A percentile compares a stretch with the other conserved stretches of the same genome.
Evolutionary conservation across 2,888 invertebrate genomes (phyloP).

Genomic region (Apamea sordens): DNA sequence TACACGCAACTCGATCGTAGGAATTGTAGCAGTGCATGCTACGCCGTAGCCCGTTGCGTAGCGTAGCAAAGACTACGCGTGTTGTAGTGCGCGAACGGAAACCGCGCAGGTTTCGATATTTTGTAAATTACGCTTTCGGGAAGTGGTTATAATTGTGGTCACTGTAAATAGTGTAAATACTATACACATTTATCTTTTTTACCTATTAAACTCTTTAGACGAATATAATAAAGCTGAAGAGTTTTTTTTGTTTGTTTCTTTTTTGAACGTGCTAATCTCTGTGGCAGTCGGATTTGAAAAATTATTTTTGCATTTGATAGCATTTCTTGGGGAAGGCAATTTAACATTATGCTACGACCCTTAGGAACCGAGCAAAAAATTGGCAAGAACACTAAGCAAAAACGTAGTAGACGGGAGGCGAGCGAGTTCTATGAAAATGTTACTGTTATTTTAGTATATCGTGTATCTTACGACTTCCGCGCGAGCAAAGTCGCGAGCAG

Average conservation of each 20-base stretch:
- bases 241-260: neutral
- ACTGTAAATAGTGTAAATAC: neutral
- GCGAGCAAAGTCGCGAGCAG: neutral
- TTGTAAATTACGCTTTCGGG: neutral
- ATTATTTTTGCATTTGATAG: neutral
- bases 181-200: neutral
- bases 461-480: neutral
- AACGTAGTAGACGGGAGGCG: neutral
- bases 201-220: neutral
- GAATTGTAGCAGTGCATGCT: slow-evolving; percentile 35
- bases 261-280: neutral
- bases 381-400: neutral
- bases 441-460: neutral
- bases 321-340: neutral
- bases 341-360: neutral
- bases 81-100: neutral
- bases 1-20: slow-evolving; percentile 15
- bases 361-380: neutral
- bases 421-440: neutral
- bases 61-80: slow-evolving; percentile 8
- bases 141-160: neutral
- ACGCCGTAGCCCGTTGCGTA: slow-evolving; percentile 45
- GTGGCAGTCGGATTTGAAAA: neutral
- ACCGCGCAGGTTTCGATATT: neutral
- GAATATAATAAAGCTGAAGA: neutral